Evolutionary conservation across 2,888 invertebrate species (phyloP), one percentile per base, ranked within the genome.

Genomic region (Luperina testacea): DNA sequence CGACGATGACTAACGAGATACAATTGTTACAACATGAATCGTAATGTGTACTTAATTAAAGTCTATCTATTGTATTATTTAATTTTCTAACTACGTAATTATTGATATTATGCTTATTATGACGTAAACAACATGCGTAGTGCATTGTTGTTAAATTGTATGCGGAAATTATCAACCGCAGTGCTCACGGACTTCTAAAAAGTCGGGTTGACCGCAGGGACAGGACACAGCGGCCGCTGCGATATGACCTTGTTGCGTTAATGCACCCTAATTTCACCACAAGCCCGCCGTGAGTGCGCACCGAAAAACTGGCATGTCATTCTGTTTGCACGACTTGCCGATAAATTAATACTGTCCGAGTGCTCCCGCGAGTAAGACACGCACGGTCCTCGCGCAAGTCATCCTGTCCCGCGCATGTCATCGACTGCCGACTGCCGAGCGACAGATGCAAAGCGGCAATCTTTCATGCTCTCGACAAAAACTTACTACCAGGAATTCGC

Each of bases 241-340:
- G 91, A 88, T 82, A 87, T 95, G 95, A 95, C 96, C 96, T 95
- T 96, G 96, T 96, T 96, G 92, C 94, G 92, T 95, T 96, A 96
- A 95, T 95, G 95, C 95, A 96, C 96, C 96, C 96, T 95, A 96
- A 96, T 96, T 96, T 96, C 95, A 94, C 95, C 92, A 87, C 87
- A 83, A 82, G 83, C 88, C 83, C 88, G 91, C 91, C 91, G 89
- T 93, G 92, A 94, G 92, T 93, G 93, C 89, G 90, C 92, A 92
- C 92, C 93, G 92, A 95, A 96, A 95, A 96, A 94, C 94, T 92
- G 92, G 94, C 94, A 94, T 94, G 94, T 96, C 95, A 95, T 92
- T 92, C 92, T 94, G 95, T 95, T 95, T 95, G 95, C 96, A 96
- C 95, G 95, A 95, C 94, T 95, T 94, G 93, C 88, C 93, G 93